phyloP scores from a whole-genome alignment of 53 echinoderm and acorn worm species.

The Patiria pectinifera region DNA sequence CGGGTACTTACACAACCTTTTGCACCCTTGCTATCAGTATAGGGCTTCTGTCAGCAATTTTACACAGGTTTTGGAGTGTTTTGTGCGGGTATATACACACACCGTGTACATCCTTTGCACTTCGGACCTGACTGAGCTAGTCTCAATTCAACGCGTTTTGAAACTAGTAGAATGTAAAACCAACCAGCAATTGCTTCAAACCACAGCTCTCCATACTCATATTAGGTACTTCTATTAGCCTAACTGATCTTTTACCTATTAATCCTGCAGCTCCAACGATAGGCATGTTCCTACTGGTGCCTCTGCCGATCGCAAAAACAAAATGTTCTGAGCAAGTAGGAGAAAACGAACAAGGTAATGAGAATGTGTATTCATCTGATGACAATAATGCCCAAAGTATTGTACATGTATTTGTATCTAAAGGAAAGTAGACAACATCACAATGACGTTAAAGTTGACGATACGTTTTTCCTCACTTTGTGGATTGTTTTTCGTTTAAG shows the following conservation, averaged over 20 bases:
- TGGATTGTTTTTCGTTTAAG: too few relatives aligned
- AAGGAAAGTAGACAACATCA: too few relatives aligned
- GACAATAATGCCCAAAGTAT: too few relatives aligned
- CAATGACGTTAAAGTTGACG: too few relatives aligned
- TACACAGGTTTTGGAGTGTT: not conserved
- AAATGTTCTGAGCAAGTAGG: slow-evolving; percentile 32
- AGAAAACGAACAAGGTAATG: slow-evolving; percentile 23
- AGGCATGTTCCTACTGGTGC: slow-evolving; percentile 18
- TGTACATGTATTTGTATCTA: too few relatives aligned
- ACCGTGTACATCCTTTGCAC: not conserved
- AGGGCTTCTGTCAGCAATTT: not conserved
- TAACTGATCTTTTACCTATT: not conserved
- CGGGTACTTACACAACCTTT: not conserved
- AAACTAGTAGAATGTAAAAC: not conserved
- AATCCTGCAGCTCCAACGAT: not conserved
- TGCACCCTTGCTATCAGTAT: not conserved
- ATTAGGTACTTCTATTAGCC: too few relatives aligned
- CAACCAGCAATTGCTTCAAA: not conserved
- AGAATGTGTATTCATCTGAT: not conserved
- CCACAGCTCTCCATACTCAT: too few relatives aligned
- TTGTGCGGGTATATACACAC: not conserved
- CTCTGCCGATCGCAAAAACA: slow-evolving; percentile 22
- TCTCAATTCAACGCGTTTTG: not conserved
- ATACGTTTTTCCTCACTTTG: too few relatives aligned
- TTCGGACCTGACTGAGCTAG: not conserved